Percentiles rank a stretch among this genome's conserved stretches.
Evolutionary conservation across 2,797 vertebrate genomes (phyloP).

Genomic region (Premnoplex brunnescens): DNA sequence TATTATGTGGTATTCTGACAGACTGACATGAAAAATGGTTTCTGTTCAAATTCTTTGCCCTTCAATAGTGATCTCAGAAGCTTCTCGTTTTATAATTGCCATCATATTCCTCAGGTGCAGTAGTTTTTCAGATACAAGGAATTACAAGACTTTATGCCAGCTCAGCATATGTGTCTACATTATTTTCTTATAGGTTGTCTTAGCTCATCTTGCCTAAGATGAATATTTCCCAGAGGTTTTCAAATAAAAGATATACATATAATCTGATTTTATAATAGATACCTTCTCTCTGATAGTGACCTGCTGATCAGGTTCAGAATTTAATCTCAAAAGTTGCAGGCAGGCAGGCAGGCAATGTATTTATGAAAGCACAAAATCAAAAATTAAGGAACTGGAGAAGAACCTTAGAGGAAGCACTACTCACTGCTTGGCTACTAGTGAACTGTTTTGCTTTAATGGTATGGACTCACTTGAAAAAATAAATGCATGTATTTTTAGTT

Average conservation of each 20-base stretch:
- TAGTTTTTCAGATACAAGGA: neutral
- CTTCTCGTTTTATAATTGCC: neutral
- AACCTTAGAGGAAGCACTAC: slow-evolving; percentile 11
- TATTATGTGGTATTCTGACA: neutral
- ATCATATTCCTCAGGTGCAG: neutral
- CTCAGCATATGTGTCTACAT: rapidly evolving
- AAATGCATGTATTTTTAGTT: slow-evolving; percentile 35
- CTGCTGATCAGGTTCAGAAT: slow-evolving; percentile 68
- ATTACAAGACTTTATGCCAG: neutral
- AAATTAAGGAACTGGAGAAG: slow-evolving; percentile 4
- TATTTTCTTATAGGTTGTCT: neutral
- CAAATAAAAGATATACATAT: slow-evolving; percentile 15
- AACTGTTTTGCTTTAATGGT: slow-evolving; percentile 26
- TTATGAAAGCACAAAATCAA: slow-evolving; percentile 62
- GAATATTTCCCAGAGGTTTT: slow-evolving; percentile 36
- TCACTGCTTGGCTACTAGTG: neutral
- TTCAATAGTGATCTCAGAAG: neutral
- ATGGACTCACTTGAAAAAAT: slow-evolving; percentile 36
- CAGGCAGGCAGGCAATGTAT: slow-evolving; percentile 35
- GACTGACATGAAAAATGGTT: neutral
- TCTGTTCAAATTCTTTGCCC: neutral
- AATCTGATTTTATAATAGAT: slow-evolving; percentile 50
- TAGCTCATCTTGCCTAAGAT: slow-evolving; percentile 32
- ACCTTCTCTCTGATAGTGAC: slow-evolving; percentile 4
- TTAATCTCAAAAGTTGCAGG: slow-evolving; percentile 49